Base-by-base conservation (phyloP, 2,797 vertebrate genomes). In the Sebastes variabilis region DNA sequence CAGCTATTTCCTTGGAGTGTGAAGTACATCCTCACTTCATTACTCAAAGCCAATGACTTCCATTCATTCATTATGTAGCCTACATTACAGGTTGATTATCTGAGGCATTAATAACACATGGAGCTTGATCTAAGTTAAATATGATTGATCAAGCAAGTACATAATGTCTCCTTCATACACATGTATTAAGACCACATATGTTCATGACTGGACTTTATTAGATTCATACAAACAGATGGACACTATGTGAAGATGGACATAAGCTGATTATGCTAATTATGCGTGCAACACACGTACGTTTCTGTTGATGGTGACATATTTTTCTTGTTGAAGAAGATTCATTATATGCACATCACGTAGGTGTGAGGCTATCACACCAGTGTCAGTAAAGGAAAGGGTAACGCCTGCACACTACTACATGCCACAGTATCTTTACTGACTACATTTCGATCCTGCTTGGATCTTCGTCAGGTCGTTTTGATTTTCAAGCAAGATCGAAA, bases 31-130 rank as follows among this genome's bases (percentile, higher is more conserved):
- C 75, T 87, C 52, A 72, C 82, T 90, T 89, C 88, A 93, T 93
- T 92, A 92, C 87, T 91, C 90, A 88, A 83, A 84, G 77, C 86
- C 74, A 56, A 46, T 75, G 76, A 85, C 80, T 82, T 83, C 36
- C 49, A 81, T 83, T 85, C 65, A 81, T 85, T 88, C 72, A 86
- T 90, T 79, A 81, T 75, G 77, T 79, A 83, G 79, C 79, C 84
- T 69, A 77, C 49, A 84, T 92, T 89, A 86, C 75, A 87, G 84
- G 83, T 79, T 89, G 85, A 92, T 94, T 90, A 88, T 92, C 64
- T 66, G 72, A 88, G 59, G 69, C 80, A 77, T 92, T 84, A 84
- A 87, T 88, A 86, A 89, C 78, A 66, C 76, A 61, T 70, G 70
- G 66, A 68, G 77, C 76, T 79, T 74, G 46, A 84, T 82, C 67